A percentile compares a stretch with the other conserved stretches of the same genome.
phyloP scores from a whole-genome alignment of 1,140 invertebrate genomes.

The Gonioctena quinquepunctata region DNA sequence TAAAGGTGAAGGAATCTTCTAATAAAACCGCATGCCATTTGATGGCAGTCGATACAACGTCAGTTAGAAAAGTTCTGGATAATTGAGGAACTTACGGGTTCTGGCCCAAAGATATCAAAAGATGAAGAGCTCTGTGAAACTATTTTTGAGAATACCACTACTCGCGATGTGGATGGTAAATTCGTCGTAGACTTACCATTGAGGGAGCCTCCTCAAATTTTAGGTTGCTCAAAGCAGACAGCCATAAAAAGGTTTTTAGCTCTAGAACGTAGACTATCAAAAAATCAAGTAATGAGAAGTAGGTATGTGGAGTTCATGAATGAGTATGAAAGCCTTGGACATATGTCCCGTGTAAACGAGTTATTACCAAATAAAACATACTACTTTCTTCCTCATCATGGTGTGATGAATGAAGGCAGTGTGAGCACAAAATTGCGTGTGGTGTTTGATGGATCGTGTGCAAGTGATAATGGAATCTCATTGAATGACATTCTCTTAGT shows the following conservation, averaged over 20 bases:
- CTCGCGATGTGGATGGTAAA: slow-evolving; percentile 32
- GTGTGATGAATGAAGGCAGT: slow-evolving; percentile 41
- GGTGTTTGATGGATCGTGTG: slow-evolving; percentile 52
- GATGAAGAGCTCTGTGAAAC: slow-evolving; percentile 41
- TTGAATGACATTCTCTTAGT: slow-evolving; percentile 36
- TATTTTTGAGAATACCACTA: slow-evolving; percentile 39
- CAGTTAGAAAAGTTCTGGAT: slow-evolving; percentile 42
- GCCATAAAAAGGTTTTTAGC: slow-evolving; percentile 43
- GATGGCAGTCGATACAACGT: slow-evolving; percentile 15
- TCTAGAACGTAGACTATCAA: slow-evolving; percentile 42
- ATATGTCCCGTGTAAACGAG: slow-evolving; percentile 30
- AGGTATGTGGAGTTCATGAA: slow-evolving; percentile 46
- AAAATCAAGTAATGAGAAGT: slow-evolving; percentile 33
- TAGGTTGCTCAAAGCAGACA: slow-evolving; percentile 44
- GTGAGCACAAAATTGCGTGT: slow-evolving; percentile 50
- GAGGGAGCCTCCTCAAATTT: slow-evolving; percentile 24
- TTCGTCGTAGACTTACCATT: slow-evolving; percentile 50
- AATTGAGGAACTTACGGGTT: slow-evolving; percentile 35
- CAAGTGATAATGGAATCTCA: slow-evolving; percentile 34
- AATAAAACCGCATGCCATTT: background rate
- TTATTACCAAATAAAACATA: background rate
- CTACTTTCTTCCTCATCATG: slow-evolving; percentile 50
- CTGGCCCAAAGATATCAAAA: slow-evolving; percentile 23
- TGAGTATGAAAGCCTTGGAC: slow-evolving; percentile 47
- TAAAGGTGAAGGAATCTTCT: background rate